Conservation (phyloP, 2,797 vertebrate genomes). For the Acridotheres tristis region DNA sequence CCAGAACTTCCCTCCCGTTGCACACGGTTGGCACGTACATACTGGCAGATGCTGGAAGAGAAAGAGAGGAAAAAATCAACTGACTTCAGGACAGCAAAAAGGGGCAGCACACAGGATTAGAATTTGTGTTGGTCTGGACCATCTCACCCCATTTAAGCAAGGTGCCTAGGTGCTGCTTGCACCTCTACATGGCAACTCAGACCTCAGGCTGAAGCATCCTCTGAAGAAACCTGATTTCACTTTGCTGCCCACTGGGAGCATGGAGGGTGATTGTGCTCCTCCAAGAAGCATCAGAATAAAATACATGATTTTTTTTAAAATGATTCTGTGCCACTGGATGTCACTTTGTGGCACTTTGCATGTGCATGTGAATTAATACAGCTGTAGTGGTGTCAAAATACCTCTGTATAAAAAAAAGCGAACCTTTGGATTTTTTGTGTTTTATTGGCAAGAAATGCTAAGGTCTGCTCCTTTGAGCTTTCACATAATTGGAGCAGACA, state of each 20-base stretch:
- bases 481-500: neutral
- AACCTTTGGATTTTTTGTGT: neutral
- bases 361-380: neutral
- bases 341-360: neutral
- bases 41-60: slow-evolving; percentile 88
- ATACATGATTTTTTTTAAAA: accelerated
- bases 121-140: neutral
- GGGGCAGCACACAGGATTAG: neutral
- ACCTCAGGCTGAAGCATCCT: neutral
- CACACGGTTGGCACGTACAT: slow-evolving; percentile 92
- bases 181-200: neutral
- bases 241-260: neutral
- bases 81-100: neutral
- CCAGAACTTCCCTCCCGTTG: slow-evolving; percentile 96
- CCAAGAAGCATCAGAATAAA: neutral
- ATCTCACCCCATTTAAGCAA: neutral
- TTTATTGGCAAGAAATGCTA: neutral
- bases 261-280: neutral
- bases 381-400: neutral
- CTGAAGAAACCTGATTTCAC: neutral
- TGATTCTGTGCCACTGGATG: neutral
- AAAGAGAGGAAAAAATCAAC: slow-evolving; percentile 18
- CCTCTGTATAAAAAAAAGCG: neutral
- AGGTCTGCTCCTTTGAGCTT: neutral
- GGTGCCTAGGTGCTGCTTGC: neutral